Evolutionary conservation across 2,888 invertebrate genomes (phyloP).

Genomic region (Diogma glabrata): DNA sequence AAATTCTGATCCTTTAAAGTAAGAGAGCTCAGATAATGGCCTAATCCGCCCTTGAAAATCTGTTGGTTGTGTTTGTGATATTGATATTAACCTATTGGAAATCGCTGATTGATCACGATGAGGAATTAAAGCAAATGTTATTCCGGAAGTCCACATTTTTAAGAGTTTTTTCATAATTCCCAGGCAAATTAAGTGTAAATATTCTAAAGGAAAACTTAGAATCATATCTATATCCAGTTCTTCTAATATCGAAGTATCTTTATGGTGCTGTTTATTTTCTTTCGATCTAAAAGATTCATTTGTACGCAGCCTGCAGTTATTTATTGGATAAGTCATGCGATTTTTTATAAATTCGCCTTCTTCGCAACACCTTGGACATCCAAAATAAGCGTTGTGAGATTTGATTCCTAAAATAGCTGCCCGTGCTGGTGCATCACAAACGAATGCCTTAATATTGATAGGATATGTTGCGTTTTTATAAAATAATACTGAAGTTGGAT

Average conservation of each 20-base stretch:
- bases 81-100: not conserved
- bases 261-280: conserved; percentile 7
- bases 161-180: not conserved
- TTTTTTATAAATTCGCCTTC: not conserved
- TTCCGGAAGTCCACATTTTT: not conserved
- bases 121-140: not conserved
- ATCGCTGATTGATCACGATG: not conserved
- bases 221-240: conserved; percentile 3
- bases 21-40: not conserved
- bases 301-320: not conserved
- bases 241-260: not conserved
- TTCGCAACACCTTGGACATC: conserved; percentile 2
- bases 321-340: conserved; percentile 6
- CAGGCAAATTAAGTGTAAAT: conserved; percentile 2
- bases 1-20: conserved; percentile 9
- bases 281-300: conserved; percentile 2
- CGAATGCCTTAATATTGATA: not conserved
- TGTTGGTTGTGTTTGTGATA: conserved; percentile 1
- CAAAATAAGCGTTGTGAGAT: conserved; percentile 3
- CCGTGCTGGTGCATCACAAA: conserved; percentile 1
- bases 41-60: conserved; percentile 7
- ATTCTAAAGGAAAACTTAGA: not conserved
- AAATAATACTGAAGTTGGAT: no score
- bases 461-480: not conserved
- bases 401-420: not conserved